Conservation (phyloP, 2,113 vertebrate genomes). For the Cochlearius cochlearius region DNA sequence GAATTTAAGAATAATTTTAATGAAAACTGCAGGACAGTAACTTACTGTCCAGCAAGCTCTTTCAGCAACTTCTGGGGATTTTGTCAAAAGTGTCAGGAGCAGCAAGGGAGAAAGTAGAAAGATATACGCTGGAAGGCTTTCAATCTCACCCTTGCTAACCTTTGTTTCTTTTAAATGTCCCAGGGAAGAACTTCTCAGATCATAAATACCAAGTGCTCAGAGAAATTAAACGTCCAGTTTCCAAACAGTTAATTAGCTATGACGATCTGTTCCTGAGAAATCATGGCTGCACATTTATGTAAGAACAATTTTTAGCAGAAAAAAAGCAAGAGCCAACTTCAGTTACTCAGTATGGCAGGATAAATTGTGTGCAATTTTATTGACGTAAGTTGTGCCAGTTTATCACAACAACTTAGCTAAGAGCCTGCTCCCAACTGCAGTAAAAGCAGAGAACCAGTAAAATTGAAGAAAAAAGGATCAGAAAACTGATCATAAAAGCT, state of each 20-base stretch:
- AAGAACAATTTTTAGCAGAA: background rate
- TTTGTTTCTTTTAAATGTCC: background rate
- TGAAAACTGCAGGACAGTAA: background rate
- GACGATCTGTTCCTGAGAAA: background rate
- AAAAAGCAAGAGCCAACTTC: background rate
- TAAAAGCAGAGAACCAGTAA: background rate
- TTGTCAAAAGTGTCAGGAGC: background rate
- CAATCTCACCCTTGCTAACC: background rate
- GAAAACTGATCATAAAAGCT: background rate
- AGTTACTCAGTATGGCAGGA: background rate
- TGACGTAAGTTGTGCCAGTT: background rate
- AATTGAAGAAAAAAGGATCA: background rate
- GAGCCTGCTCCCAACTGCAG: background rate
- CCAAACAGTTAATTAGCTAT: background rate
- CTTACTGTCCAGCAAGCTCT: background rate
- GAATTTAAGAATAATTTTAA: background rate
- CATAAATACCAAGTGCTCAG: background rate
- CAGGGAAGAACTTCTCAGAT: background rate
- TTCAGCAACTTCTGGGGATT: background rate
- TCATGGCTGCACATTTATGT: background rate
- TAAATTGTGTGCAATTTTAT: background rate
- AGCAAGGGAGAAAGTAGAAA: background rate
- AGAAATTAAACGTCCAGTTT: background rate
- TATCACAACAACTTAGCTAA: background rate
- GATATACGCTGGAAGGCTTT: background rate